Conservation (phyloP, 2,888 invertebrate species). For the Psylliodes chrysocephalus region DNA sequence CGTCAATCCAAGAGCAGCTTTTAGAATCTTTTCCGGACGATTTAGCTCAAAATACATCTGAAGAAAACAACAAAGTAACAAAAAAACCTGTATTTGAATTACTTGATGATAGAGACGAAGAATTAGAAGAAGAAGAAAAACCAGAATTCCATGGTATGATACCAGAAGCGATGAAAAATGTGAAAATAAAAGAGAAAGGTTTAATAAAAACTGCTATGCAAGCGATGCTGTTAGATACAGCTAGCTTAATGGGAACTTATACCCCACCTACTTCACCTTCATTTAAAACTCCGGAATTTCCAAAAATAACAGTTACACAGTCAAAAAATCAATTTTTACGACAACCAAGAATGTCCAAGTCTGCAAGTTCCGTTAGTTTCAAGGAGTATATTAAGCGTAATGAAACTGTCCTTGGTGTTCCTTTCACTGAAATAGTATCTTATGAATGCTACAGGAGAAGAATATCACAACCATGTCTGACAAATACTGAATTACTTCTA, state of each 20-base stretch:
- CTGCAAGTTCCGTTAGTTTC: constrained; percentile 43
- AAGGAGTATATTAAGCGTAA: constrained; percentile 59
- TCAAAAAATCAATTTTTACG: not conserved
- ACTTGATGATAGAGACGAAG: not conserved
- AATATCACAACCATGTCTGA: constrained; percentile 44
- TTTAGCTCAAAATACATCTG: not conserved
- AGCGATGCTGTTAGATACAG: constrained; percentile 59
- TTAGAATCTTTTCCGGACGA: not conserved
- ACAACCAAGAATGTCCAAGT: constrained; percentile 41
- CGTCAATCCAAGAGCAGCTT: not conserved
- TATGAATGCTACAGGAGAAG: constrained; percentile 43
- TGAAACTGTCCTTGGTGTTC: constrained; percentile 68
- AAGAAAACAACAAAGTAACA: not conserved
- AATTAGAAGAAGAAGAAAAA: constrained; percentile 11
- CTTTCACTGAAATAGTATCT: constrained; percentile 63
- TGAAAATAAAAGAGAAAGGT: constrained; percentile 49
- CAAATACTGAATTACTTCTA: constrained; percentile 22
- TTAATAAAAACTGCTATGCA: constrained; percentile 60
- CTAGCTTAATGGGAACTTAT: constrained; percentile 55
- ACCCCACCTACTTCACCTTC: constrained; percentile 55
- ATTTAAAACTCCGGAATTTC: constrained; percentile 41
- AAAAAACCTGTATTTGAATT: constrained; percentile 11
- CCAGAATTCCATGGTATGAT: constrained; percentile 37
- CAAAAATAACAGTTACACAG: constrained; percentile 12
- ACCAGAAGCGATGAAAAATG: constrained; percentile 49